These are phyloP conservation scores for Fistularia commersonii DNA, from an alignment of 2,797 vertebrate genomes.

Conservation along the genomic window DNA sequence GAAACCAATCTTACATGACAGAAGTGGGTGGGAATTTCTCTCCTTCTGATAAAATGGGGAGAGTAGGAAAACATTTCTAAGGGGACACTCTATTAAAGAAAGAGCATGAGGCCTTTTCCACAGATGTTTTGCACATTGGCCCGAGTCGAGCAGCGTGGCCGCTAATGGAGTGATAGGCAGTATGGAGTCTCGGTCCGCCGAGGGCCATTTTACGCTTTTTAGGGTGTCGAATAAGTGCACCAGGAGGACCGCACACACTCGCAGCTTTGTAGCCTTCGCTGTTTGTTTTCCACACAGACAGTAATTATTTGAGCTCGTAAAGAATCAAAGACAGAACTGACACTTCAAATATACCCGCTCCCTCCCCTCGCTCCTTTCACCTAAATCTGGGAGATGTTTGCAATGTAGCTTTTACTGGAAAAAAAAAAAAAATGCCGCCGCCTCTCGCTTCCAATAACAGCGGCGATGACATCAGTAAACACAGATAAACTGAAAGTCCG, in stretches of 20 bases:
- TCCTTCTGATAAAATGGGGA: slow-evolving; percentile 84
- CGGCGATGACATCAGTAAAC: too few relatives aligned
- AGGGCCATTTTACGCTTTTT: slow-evolving; percentile 65
- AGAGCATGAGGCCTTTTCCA: slow-evolving; percentile 76
- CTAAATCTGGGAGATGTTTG: too few relatives aligned
- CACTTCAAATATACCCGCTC: not conserved
- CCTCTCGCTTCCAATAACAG: too few relatives aligned
- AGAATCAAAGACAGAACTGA: slow-evolving; percentile 11
- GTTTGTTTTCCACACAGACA: slow-evolving; percentile 39
- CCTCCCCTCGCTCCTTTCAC: too few relatives aligned
- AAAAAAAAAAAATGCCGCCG: too few relatives aligned
- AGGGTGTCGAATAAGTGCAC: slow-evolving; percentile 66
- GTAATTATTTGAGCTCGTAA: slow-evolving; percentile 7
- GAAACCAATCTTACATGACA: slow-evolving; percentile 86
- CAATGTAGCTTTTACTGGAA: too few relatives aligned
- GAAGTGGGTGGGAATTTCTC: slow-evolving; percentile 85
- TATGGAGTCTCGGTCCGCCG: slow-evolving; percentile 59
- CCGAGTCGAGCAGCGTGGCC: slow-evolving; percentile 54
- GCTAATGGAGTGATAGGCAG: slow-evolving; percentile 74
- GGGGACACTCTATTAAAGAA: slow-evolving; percentile 84
- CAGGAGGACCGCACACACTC: slow-evolving; percentile 63
- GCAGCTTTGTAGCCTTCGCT: slow-evolving; percentile 2
- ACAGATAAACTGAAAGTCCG: too few relatives aligned
- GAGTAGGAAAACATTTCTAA: slow-evolving; percentile 84
- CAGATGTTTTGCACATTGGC: slow-evolving; percentile 81